Evolutionary conservation across 30 jellyfish, hydroid and myxozoan species (phyloP).

Genomic region (Phacellophora camtschatica): DNA sequence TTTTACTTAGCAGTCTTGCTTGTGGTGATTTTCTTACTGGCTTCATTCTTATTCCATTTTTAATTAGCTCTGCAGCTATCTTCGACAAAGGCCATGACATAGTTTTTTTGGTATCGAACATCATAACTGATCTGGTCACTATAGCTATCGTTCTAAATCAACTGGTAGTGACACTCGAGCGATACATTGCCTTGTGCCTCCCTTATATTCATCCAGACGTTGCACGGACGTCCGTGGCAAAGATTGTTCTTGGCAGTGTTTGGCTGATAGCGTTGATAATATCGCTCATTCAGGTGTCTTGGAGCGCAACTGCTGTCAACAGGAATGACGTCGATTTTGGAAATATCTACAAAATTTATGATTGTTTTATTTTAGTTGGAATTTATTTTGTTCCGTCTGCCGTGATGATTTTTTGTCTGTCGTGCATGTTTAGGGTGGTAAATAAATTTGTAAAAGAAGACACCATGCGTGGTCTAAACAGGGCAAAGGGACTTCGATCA

Average conservation of each 20-base stretch:
- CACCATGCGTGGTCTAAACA: constrained; percentile 26
- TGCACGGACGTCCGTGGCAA: neutral
- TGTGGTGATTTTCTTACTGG: constrained; percentile 69
- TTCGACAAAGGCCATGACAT: constrained; percentile 1
- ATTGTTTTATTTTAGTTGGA: neutral
- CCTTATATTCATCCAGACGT: constrained; percentile 47
- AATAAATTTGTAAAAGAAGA: constrained; percentile 32
- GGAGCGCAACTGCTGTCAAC: constrained; percentile 40
- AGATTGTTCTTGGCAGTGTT: neutral
- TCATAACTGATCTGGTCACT: constrained; percentile 41
- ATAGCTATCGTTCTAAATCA: constrained; percentile 27
- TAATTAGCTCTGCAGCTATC: constrained; percentile 37
- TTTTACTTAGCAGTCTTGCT: constrained; percentile 20
- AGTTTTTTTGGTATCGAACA: constrained; percentile 39
- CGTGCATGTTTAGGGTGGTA: constrained; percentile 42
- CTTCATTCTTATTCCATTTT: constrained; percentile 27
- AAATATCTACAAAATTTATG: constrained; percentile 9
- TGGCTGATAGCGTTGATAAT: constrained; percentile 18
- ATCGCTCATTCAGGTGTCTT: constrained; percentile 33
- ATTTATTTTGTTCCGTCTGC: constrained; percentile 62
- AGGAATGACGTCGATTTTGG: constrained; percentile 9
- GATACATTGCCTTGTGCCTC: constrained; percentile 58
- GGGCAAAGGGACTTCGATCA: neutral
- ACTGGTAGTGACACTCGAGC: constrained; percentile 39
- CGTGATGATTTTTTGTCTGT: constrained; percentile 38